These are phyloP conservation scores for Boulengeromyrus knoepffleri DNA, from an alignment of 2,113 vertebrate species.

Conservation along the genomic window DNA sequence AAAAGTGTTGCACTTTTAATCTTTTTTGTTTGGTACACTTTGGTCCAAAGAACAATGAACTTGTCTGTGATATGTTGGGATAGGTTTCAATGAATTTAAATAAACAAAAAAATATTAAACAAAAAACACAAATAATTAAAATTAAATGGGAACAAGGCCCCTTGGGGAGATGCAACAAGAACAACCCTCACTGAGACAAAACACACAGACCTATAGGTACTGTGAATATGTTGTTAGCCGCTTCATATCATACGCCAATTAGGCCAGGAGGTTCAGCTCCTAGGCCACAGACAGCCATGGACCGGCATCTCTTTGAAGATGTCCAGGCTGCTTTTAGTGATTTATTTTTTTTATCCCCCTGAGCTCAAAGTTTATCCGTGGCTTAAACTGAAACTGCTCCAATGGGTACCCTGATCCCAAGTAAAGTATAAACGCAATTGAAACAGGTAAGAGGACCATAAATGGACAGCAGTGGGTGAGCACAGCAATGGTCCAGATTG, in stretches of 20 bases:
- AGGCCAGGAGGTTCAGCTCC: not conserved
- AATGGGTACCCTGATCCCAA: conserved; percentile 6
- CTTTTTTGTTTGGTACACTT: conserved; percentile 14
- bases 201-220: not conserved
- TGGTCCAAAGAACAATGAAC: conserved; percentile 36
- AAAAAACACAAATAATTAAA: not conserved
- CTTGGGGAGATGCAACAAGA: not conserved
- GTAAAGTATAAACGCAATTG: not conserved
- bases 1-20: not conserved
- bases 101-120: not conserved
- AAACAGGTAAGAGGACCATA: conserved; percentile 11
- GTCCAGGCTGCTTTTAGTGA: not conserved
- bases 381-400: conserved; percentile 14
- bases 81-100: not conserved
- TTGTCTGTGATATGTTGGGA: not conserved
- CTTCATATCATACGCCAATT: not conserved
- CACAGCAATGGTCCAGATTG: not conserved
- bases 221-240: not conserved
- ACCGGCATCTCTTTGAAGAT: conserved; percentile 18
- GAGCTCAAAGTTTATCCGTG: not conserved
- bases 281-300: not conserved
- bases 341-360: not conserved
- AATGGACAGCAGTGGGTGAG: not conserved
- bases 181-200: not conserved
- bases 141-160: not conserved